Conservation (phyloP, 2,113 vertebrate species). For the Eurystomus gularis region DNA sequence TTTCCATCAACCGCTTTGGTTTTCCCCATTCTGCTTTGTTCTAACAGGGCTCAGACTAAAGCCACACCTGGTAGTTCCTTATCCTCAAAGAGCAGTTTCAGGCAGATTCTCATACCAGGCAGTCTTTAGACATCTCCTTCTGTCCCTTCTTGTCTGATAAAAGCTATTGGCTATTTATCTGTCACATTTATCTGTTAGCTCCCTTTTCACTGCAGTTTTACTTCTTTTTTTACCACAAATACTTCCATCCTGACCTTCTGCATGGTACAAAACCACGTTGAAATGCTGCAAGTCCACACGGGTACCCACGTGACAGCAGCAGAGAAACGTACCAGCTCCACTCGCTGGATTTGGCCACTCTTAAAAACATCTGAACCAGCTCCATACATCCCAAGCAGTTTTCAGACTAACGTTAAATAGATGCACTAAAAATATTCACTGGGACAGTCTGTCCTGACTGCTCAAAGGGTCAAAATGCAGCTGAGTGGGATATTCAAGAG, state of each 20-base stretch:
- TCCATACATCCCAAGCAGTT: background rate
- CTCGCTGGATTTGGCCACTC: background rate
- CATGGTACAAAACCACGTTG: fast-evolving
- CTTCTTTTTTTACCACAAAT: background rate
- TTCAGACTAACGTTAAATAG: background rate
- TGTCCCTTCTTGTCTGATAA: background rate
- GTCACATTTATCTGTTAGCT: no score
- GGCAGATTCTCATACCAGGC: background rate
- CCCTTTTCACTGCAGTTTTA: background rate
- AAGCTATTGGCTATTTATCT: background rate
- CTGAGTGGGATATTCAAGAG: background rate
- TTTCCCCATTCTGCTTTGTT: background rate
- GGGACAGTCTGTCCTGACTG: background rate
- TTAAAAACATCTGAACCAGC: background rate
- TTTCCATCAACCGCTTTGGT: background rate
- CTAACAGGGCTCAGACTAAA: background rate
- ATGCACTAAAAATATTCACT: fast-evolving
- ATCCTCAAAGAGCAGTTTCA: background rate
- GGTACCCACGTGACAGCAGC: background rate
- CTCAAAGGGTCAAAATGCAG: background rate
- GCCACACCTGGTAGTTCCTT: background rate
- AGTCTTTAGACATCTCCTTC: background rate
- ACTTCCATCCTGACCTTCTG: background rate
- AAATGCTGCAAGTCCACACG: background rate
- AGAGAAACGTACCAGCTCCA: background rate